Evolutionary conservation across 1,140 invertebrate species (phyloP).

Genomic region (Probaryconus sp.): DNA sequence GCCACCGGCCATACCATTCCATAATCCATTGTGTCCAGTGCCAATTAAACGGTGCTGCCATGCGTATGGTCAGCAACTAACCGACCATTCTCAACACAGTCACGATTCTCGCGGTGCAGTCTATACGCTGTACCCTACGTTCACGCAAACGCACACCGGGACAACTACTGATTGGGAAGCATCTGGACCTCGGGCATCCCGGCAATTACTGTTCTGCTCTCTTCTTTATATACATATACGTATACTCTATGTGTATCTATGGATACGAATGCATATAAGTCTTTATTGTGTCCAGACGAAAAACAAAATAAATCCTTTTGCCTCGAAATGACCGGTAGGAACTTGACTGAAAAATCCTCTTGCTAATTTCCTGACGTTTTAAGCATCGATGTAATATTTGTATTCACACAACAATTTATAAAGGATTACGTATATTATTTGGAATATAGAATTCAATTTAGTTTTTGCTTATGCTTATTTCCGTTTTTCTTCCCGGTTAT

Average conservation of each 20-base stretch:
- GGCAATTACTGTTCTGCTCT: slow-evolving; percentile 75
- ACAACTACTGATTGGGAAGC: slow-evolving; percentile 76
- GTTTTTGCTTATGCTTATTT: too few relatives aligned
- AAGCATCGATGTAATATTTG: too few relatives aligned
- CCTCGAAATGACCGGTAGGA: not conserved
- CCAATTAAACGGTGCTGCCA: slow-evolving; percentile 79
- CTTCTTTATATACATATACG: slow-evolving; percentile 45
- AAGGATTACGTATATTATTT: too few relatives aligned
- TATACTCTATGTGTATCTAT: too few relatives aligned
- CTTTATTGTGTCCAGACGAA: slow-evolving; percentile 27
- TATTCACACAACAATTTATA: too few relatives aligned
- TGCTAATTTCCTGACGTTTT: too few relatives aligned
- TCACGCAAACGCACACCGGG: slow-evolving; percentile 51
- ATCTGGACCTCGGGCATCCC: slow-evolving; percentile 75
- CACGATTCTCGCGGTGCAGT: slow-evolving; percentile 65
- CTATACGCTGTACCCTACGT: slow-evolving; percentile 44
- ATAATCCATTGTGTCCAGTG: slow-evolving; percentile 79
- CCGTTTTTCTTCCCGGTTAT: too few relatives aligned
- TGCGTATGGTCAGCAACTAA: slow-evolving; percentile 77
- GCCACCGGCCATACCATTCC: slow-evolving; percentile 64
- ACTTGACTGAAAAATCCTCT: too few relatives aligned
- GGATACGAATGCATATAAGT: slow-evolving; percentile 39
- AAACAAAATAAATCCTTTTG: slow-evolving; percentile 45
- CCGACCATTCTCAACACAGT: slow-evolving; percentile 75
- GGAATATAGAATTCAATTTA: too few relatives aligned